Base-by-base conservation (phyloP, 2,888 invertebrate species). In the Elgonia sp. region DNA sequence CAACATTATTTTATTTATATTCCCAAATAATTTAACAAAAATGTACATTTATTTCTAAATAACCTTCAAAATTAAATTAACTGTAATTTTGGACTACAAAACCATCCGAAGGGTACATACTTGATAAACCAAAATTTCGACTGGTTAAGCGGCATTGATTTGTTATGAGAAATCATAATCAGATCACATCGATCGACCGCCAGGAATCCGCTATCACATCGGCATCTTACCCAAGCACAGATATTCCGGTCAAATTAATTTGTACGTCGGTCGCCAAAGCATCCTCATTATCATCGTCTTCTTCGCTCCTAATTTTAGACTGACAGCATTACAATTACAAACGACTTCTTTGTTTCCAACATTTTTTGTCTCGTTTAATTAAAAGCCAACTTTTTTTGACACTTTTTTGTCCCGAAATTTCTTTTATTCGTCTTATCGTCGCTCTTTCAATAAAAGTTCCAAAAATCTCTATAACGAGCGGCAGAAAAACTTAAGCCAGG, bases 161-260 rank as follows among this genome's bases (percentile, higher is more conserved):
- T 60, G 55, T 73, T 16, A 57, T 73, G 8, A 18, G 63, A 79
- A 84, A 79, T 84, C 79, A 79, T 50, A 77, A 84, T 65, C 72
- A 79, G 65, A n/a, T 40, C 53, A n/a, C 42, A 37, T 80, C 50
- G 85, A 85, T 75, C 50, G 50, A 75, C 85, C 85, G 20, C 85
- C 21, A 69, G 67, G 85, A 85, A 85, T 80, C 60, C 50, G 9
- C 18, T 62, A 67, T 75, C 50, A 75, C 75, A 85, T 53, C 53
- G 80, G 62, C 40, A 85, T 85, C 80, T 80, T 75, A 80, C 67
- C 73, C 40, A 80, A 80, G 29, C 40, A 6, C 63, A 69, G 80
- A 65, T 85, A 85, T 80, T 85, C 80, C 69, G 85, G 85, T 85
- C 60, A 80, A 85, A 72, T 85, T 85, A 85, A 85, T 84, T 80